These are phyloP conservation scores for Onychostoma macrolepis DNA, from an alignment of 2,113 vertebrate species.

Conservation along the genomic window DNA sequence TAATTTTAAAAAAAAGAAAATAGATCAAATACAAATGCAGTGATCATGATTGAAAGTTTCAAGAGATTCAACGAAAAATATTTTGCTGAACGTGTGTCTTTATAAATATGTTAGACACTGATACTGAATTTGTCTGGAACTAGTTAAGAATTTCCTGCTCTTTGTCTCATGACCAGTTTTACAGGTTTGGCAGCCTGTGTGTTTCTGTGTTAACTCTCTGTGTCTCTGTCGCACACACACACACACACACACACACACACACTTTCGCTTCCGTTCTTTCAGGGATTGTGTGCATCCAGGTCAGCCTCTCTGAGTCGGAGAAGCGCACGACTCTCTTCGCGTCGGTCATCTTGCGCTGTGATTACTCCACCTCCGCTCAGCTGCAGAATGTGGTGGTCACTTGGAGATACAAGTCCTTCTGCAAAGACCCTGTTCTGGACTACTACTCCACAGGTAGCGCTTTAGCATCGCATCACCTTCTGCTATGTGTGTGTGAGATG, in stretches of 20 bases:
- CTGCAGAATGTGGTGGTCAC: slow-evolving; percentile 87
- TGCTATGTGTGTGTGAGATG: neutral
- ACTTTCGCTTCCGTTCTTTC: slow-evolving; percentile 35
- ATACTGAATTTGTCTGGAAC: slow-evolving; percentile 49
- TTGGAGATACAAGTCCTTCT: slow-evolving; percentile 94
- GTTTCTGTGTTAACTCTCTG: neutral
- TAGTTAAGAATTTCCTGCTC: slow-evolving; percentile 63
- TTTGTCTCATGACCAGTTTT: slow-evolving; percentile 65
- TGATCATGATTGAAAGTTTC: neutral
- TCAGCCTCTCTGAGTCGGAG: slow-evolving; percentile 78
- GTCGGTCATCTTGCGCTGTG: slow-evolving; percentile 83
- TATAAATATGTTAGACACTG: neutral
- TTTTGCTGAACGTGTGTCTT: no score
- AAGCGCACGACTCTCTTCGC: slow-evolving; percentile 85
- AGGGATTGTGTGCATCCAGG: slow-evolving; percentile 83
- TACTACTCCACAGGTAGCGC: slow-evolving; percentile 82
- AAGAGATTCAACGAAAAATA: neutral
- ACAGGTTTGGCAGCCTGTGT: slow-evolving; percentile 65
- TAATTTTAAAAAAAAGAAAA: no score
- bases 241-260: neutral
- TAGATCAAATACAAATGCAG: neutral
- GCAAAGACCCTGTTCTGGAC: slow-evolving; percentile 93
- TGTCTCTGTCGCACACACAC: neutral
- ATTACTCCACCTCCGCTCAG: slow-evolving; percentile 89
- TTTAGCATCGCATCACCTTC: neutral